Evolutionary conservation across 1,140 invertebrate species (phyloP), one percentile per base, ranked within the genome.

Genomic region (Zaprionus africanus): DNA sequence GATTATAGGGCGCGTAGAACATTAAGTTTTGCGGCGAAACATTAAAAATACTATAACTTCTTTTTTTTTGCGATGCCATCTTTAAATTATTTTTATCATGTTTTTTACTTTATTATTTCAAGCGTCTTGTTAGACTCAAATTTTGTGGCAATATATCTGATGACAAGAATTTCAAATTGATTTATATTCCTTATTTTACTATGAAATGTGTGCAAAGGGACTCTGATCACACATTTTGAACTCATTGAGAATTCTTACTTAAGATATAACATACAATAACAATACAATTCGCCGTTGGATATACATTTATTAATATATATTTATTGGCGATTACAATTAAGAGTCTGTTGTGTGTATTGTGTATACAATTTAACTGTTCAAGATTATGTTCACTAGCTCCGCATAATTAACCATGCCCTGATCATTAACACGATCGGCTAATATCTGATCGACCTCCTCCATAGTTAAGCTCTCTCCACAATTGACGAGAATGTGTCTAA

Each of bases 391-490:
- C 7, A 91, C 56, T 7, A 91, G 51, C 94, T 95, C 83, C 93
- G 95, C 95, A 92, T 97, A 97, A 93, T 97, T 96, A 84, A 97
- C 96, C 95, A 96, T 95, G 84, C 97, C 97, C 88, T 98, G 97
- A 0, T 97, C 97, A 91, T 98, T 97, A 1, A 97, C 93, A 93
- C 98, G 97, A 38, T 98, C 97, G 82, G 95, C 96, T 83, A 99
- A 98, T 97, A 99, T 98, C 79, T 98, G 97, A 79, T 98, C 97
- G 12, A 98, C 97, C 92, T 99, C 98, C 78, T 97, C 96, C 81
- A 98, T 96, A 12, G 96, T 97, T 13, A 99, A 93, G 81, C 97
- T 96, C 93, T 99, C 98, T 0, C 99, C 94, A 93, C 98, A 73
- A 7, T 28, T 98, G 63, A 97, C 98, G 97, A 99, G 99, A 28